Evolutionary conservation across 2,888 invertebrate genomes (phyloP), one percentile per base, ranked within the genome.

Genomic region (Iphiclides podalirius): DNA sequence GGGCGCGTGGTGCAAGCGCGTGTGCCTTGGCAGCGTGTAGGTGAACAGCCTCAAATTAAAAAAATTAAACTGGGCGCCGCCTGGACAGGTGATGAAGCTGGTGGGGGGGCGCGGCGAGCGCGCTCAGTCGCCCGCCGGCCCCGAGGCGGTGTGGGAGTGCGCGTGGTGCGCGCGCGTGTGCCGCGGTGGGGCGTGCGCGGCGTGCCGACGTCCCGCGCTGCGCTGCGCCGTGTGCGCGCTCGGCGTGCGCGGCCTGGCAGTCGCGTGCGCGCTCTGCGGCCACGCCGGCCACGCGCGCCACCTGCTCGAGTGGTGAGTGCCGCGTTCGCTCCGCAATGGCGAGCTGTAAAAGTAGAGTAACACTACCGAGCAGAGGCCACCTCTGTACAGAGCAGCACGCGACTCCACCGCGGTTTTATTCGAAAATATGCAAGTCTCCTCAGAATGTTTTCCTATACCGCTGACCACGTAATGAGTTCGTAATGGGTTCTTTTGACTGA

Each of bases 201-300:
- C 83, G 51, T 97, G 97, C 74, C 93, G 94, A 62, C 91, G 92
- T 44, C 90, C 93, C 17, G 92, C 94, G 47, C 90, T 97, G 58
- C 92, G 93, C 64, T 98, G 98, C 82, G 91, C 93, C 11, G 82
- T 98, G 59, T 98, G 98, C 79, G 94, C 94, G 67, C 91, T 95
- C 55, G 94, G 95, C 9, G 96, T 98, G 20, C 92, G 94, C 84
- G 98, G 94, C 1, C 91, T 92, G 1, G 94, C 96, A 43, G 95
- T 94, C 73, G 95, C 95, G 62, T 98, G 98, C 79, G 89, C 95
- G 45, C 90, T 93, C 54, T 98, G 98, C 83, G 96, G 96, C 0
- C 98, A 98, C 79, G 98, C 97, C 1, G 98, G 98, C 0, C 98
- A 98, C 78, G 92, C 94, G 1, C 79, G 89, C 40, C 98, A 98